phyloP scores from a whole-genome alignment of 2,113 vertebrate genomes.

The Hiodon tergisus region DNA sequence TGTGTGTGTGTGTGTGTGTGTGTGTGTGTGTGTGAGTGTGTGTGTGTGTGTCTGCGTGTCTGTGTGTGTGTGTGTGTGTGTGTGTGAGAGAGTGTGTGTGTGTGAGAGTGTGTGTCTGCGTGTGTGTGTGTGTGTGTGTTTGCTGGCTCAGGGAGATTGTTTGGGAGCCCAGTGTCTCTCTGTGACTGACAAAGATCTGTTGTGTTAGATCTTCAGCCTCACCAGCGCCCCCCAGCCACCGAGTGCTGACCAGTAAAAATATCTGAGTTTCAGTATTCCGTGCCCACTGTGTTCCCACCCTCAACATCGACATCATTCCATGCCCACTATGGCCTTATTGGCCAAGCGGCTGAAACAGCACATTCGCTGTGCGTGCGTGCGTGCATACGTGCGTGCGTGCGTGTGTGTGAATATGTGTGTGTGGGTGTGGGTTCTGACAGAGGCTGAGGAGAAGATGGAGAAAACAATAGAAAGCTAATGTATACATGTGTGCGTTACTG shows the following conservation, averaged over 20 bases:
- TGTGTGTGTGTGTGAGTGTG: too few relatives aligned
- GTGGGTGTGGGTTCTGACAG: neutral
- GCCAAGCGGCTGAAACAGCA: conserved; percentile 10
- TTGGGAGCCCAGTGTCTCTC: neutral
- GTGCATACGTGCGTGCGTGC: neutral
- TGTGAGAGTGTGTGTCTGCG: neutral
- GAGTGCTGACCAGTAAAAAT: conserved; percentile 55
- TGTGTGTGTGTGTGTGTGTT: neutral
- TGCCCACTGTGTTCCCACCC: conserved; percentile 66
- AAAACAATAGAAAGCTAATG: neutral
- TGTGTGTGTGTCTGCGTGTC: too few relatives aligned
- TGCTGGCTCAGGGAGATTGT: conserved; percentile 6
- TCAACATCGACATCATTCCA: conserved; percentile 73
- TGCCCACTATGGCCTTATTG: conserved; percentile 51
- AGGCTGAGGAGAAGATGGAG: neutral
- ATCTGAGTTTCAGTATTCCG: conserved; percentile 61
- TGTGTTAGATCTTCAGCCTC: conserved; percentile 39
- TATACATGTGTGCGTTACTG: too few relatives aligned
- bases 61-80: too few relatives aligned
- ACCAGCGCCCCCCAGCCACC: neutral
- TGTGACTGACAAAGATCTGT: conserved; percentile 49
- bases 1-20: too few relatives aligned
- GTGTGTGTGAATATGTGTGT: neutral
- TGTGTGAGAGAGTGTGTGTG: neutral
- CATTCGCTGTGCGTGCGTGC: neutral